Percentiles rank a stretch among this genome's conserved stretches.
Conservation (phyloP, 2,797 vertebrate genomes). For the Synaphobranchus kaupii region DNA sequence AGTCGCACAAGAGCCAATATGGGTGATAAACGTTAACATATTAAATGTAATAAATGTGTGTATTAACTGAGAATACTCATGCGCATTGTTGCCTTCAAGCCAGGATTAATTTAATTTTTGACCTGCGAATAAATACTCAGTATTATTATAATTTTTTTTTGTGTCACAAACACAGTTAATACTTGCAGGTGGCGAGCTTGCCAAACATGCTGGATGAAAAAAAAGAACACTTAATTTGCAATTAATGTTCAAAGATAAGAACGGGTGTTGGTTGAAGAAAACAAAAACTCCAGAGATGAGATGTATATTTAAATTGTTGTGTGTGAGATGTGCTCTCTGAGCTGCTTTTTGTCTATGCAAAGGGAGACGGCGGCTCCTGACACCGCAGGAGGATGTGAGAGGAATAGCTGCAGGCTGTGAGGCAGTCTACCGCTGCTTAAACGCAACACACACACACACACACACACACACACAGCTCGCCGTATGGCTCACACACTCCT, state of each 20-base stretch:
- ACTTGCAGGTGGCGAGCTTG: not conserved
- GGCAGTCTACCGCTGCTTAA: slow-evolving; percentile 54
- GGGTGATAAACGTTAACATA: not conserved
- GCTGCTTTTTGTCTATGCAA: slow-evolving; percentile 35
- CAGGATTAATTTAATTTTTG: not conserved
- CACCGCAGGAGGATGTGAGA: slow-evolving; percentile 73
- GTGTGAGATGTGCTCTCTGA: slow-evolving; percentile 27
- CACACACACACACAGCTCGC: slow-evolving; percentile 46
- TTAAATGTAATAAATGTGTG: not conserved
- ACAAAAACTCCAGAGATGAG: not conserved
- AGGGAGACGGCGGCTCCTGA: slow-evolving; percentile 54
- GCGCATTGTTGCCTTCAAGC: not conserved
- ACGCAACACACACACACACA: slow-evolving; percentile 50
- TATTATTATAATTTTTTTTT: not conserved
- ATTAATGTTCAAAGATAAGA: not conserved
- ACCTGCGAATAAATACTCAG: not conserved
- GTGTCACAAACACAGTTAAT: no score
- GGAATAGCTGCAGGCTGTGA: slow-evolving; percentile 57
- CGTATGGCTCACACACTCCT: slow-evolving; percentile 55
- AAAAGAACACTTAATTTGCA: not conserved
- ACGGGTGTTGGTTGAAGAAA: not conserved
- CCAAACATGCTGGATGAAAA: not conserved
- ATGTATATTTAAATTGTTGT: slow-evolving; percentile 28
- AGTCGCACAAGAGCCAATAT: not conserved
- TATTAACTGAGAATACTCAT: slow-evolving; percentile 14